Conservation (phyloP, 2,797 vertebrate species). For the Paramormyrops hopkinsi region DNA sequence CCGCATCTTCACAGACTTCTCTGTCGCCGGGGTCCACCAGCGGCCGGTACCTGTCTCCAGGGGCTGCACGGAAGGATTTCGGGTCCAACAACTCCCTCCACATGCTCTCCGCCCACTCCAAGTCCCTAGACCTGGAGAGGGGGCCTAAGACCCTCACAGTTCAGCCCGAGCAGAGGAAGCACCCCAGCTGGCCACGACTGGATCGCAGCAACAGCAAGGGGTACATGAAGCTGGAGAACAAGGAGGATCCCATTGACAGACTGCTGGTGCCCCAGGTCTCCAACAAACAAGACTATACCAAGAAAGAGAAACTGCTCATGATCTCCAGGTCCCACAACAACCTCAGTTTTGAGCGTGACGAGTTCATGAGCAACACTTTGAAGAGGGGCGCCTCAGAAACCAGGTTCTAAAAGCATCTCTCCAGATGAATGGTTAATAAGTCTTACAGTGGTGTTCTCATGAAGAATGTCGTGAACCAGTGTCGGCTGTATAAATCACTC, state of each 20-base stretch:
- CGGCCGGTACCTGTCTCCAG: constrained; percentile 79
- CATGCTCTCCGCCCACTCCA: constrained; percentile 85
- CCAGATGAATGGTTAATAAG: constrained; percentile 33
- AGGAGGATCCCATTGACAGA: constrained; percentile 85
- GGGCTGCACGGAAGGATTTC: constrained; percentile 80
- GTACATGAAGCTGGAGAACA: constrained; percentile 87
- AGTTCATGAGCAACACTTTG: constrained; percentile 82
- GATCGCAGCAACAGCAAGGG: constrained; percentile 94
- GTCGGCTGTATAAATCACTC: constrained; percentile 20
- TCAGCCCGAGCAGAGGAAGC: constrained; percentile 84
- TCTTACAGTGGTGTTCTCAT: constrained; percentile 23
- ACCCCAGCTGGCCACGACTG: constrained; percentile 93
- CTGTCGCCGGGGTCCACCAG: constrained; percentile 61
- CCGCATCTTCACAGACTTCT: constrained; percentile 61
- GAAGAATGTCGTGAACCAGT: constrained; percentile 17
- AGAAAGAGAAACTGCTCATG: constrained; percentile 96
- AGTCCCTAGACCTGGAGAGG: constrained; percentile 89
- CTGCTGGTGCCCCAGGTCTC: constrained; percentile 62
- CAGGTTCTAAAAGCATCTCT: constrained; percentile 68
- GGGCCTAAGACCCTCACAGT: constrained; percentile 74
- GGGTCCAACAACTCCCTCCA: constrained; percentile 90
- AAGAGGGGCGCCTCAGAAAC: constrained; percentile 94
- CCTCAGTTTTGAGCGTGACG: constrained; percentile 91
- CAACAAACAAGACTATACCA: constrained; percentile 80
- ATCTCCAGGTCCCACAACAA: constrained; percentile 97